Base-by-base conservation (phyloP, 2,797 vertebrate species). In the Eidolon dupreanum region DNA sequence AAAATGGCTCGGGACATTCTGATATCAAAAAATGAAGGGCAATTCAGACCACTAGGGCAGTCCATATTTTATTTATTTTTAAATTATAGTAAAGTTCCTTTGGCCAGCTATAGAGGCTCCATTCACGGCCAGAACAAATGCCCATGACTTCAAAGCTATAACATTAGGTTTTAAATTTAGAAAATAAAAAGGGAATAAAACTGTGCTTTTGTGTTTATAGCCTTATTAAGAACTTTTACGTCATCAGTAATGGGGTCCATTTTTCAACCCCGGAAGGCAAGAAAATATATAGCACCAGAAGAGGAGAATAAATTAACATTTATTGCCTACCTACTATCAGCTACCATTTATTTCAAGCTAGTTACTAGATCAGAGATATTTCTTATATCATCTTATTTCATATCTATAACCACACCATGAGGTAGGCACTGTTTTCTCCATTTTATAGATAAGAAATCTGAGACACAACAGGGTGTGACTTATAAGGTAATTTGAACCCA, bases 21-120 rank as follows among this genome's bases (percentile, higher is more conserved):
- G 83, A 71, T 55, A 51, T 38, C 68, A 74, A 93, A 92, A 90
- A 83, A 63, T 74, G 84, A 92, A 88, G 46, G 65, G 83, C 92
- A 43, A 95, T 83, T 95, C 93, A 49, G 51, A 77, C 88, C 71
- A 43, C 92, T 8, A 66, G 57, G n/a, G 93, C 31, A 89, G 95
- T 96, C 97, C 96, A 97, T 95, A 94, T 97, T 97, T 97, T 97
- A 96, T 96, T 97, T 95, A 97, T 97, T 92, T 96, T 97, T 96
- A 88, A 97, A 97, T 95, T 97, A 96, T 55, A 66, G 85, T 70
- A 66, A 90, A 73, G 53, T 94, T 96, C 71, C 71, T 92, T 78
- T 95, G 87, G 95, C 59, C 73, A 94, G 70, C 22, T 68, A 68
- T 31, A 53, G 33, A 91, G 78, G 59, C 78, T 24, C 59, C 71